A percentile compares a stretch with the other conserved stretches of the same genome.
These are phyloP conservation scores for Drosophila bunnanda DNA, from an alignment of 2,888 invertebrate genomes.

Conservation along the genomic window DNA sequence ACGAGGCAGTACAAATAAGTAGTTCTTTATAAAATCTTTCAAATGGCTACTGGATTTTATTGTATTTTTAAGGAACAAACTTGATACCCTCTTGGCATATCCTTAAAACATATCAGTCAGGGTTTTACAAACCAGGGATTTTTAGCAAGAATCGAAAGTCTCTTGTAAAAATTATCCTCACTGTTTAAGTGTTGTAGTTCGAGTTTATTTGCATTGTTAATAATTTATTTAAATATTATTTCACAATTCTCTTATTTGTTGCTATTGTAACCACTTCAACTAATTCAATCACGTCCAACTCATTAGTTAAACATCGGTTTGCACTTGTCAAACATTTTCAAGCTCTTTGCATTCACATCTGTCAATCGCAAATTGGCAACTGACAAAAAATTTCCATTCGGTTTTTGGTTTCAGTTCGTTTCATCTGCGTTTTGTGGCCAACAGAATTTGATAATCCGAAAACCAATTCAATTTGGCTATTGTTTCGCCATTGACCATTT, in stretches of 20 bases:
- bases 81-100: slow-evolving; percentile 1
- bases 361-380: slow-evolving; percentile 22
- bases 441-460: slow-evolving; percentile 41
- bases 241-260: too few relatives aligned
- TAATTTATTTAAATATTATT: not conserved
- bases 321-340: slow-evolving; percentile 37
- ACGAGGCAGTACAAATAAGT: slow-evolving; percentile 21
- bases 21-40: slow-evolving; percentile 16
- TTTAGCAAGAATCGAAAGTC: not conserved
- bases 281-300: slow-evolving; percentile 29
- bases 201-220: not conserved
- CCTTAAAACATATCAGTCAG: not conserved
- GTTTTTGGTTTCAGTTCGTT: slow-evolving; percentile 33
- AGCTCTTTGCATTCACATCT: slow-evolving; percentile 14
- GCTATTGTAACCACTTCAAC: not conserved
- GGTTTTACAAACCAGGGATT: not conserved
- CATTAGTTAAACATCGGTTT: slow-evolving; percentile 42
- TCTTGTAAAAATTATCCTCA: not conserved
- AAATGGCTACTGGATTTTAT: slow-evolving; percentile 27
- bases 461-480: slow-evolving; percentile 43
- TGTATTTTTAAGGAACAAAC: not conserved
- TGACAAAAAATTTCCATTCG: slow-evolving; percentile 27
- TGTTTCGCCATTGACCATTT: slow-evolving; percentile 42
- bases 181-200: not conserved
- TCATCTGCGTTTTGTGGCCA: slow-evolving; percentile 40